Conservation (phyloP, 2,888 invertebrate genomes). For the Aleiodes leptofemur region DNA sequence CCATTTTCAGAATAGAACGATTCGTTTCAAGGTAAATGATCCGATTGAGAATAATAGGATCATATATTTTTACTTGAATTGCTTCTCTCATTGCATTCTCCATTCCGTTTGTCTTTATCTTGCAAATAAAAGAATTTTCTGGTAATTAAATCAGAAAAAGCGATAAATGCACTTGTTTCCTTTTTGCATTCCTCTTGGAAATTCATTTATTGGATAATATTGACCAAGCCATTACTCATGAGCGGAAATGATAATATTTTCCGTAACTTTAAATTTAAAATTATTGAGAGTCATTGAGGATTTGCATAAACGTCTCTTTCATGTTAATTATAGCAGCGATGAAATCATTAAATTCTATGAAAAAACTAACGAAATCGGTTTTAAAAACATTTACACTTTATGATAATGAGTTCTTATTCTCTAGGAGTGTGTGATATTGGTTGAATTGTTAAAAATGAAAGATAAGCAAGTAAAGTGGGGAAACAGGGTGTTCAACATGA, state of each 20-base stretch:
- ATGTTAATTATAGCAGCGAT: conserved; percentile 8
- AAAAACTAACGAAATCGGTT: no score
- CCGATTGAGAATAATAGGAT: conserved; percentile 53
- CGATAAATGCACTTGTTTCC: neutral
- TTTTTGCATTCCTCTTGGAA: no score
- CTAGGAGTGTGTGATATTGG: no score
- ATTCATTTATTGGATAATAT: conserved; percentile 1
- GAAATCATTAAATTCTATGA: neutral
- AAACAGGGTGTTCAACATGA: no score
- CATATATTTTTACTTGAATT: conserved; percentile 37
- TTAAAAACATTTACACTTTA: no score
- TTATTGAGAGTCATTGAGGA: neutral
- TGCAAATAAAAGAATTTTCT: conserved; percentile 8
- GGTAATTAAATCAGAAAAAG: conserved; percentile 28
- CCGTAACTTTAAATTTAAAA: neutral
- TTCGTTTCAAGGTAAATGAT: conserved; percentile 55
- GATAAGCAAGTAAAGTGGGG: no score
- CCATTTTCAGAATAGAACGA: conserved; percentile 58
- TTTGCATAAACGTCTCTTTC: neutral
- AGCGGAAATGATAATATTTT: neutral
- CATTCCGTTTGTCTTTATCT: neutral
- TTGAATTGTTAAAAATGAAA: no score
- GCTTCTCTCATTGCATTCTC: conserved; percentile 4
- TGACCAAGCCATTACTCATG: conserved; percentile 1
- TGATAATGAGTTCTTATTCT: no score